Conservation (phyloP, 2,113 vertebrate species). For the Elanoides forficatus region DNA sequence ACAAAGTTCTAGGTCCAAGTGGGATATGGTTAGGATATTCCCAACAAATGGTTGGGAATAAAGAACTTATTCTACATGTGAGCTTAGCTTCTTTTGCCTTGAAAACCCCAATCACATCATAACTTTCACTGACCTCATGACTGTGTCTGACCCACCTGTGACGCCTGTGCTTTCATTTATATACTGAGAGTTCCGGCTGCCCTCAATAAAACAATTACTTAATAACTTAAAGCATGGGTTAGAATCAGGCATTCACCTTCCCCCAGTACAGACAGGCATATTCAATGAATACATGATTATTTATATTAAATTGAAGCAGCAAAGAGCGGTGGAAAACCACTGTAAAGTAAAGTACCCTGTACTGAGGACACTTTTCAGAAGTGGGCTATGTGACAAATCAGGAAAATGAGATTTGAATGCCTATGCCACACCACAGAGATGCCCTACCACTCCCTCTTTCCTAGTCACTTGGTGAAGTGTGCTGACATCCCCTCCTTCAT, state of each 20-base stretch:
- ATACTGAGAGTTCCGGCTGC: neutral
- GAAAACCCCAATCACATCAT: neutral
- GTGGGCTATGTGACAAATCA: neutral
- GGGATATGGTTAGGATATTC: neutral
- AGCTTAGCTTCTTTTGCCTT: neutral
- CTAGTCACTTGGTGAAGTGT: neutral
- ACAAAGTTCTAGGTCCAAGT: neutral
- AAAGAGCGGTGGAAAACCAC: neutral
- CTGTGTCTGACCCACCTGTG: neutral
- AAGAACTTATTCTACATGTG: neutral
- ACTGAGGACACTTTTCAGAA: neutral
- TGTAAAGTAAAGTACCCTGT: neutral
- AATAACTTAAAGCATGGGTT: neutral
- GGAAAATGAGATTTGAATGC: neutral
- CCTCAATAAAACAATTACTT: neutral
- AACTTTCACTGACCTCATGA: neutral
- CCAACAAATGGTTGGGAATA: neutral
- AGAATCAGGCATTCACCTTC: neutral
- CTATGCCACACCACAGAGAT: neutral
- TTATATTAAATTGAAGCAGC: neutral
- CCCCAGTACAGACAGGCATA: neutral
- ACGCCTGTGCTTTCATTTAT: neutral
- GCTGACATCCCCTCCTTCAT: neutral
- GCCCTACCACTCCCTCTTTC: neutral
- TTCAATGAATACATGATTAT: neutral